Evolutionary conservation across 2,888 invertebrate species (phyloP).

Genomic region (Acheta domesticus): DNA sequence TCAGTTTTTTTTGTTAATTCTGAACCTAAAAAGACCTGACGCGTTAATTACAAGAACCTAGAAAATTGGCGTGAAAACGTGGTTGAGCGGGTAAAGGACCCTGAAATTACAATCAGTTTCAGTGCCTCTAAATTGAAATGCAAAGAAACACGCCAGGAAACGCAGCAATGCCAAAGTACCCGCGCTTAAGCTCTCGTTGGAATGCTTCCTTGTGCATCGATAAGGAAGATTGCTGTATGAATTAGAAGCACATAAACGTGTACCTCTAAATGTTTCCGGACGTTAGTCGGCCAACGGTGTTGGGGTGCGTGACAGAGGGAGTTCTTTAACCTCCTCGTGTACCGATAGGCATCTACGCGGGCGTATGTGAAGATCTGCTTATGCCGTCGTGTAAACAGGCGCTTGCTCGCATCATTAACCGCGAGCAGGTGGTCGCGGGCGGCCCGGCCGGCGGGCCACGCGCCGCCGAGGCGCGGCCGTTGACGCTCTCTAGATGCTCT

Average conservation of each 20-base stretch:
- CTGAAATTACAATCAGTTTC: not conserved
- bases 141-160: too few relatives aligned
- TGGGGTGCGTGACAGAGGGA: not conserved
- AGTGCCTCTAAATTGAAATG: not conserved
- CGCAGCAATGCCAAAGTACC: not conserved
- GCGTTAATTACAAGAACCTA: not conserved
- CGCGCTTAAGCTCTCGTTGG: not conserved
- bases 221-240: not conserved
- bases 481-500: too few relatives aligned
- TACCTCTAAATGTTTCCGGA: not conserved
- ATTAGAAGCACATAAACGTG: conserved; percentile 1
- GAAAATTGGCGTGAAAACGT: not conserved
- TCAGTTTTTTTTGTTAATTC: not conserved
- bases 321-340: not conserved
- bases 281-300: not conserved
- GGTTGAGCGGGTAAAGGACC: not conserved
- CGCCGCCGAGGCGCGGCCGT: too few relatives aligned
- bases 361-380: conserved; percentile 9
- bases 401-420: not conserved
- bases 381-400: not conserved
- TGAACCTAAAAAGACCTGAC: not conserved
- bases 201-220: not conserved
- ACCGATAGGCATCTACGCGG: not conserved
- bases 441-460: not conserved
- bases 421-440: not conserved